Base-by-base conservation (phyloP, 1,140 invertebrate genomes). In the Drosophila repleta region DNA sequence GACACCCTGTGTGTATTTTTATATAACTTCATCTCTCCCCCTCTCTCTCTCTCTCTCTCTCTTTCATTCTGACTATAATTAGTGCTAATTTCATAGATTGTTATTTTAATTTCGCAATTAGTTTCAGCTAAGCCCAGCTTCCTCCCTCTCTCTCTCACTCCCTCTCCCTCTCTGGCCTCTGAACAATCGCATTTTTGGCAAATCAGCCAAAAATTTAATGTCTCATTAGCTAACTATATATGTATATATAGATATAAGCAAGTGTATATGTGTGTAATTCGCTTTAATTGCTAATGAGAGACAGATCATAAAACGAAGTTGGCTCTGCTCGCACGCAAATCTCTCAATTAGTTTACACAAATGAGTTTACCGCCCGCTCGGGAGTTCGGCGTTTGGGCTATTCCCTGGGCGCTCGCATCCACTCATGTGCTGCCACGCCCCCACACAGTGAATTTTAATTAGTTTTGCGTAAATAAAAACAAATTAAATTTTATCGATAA, bases 281-380 rank as follows among this genome's bases (percentile, higher is more conserved):
- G 74, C 15, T 88, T 84, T 87, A 78, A 87, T 87, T 88, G 82
- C 82, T 88, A 87, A 87, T 87, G 78, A 87, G 75, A 76, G 71
- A 76, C 82, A 87, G 71, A 72, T 85, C 82, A 87, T 88, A 88
- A 88, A 82, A 87, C 78, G 67, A 82, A 82, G 56, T 69, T 75
- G 39, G 56, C 32, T 24, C 35, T 37, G 32, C 49, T 49, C 57
- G 21, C 37, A 55, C 32, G 32, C 81, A 88, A 88, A 87, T 88
- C 74, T 82, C 74, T 75, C 82, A 87, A 87, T 87, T 87, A 88
- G 82, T 66, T 78, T 63, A 62, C 65, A 82, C 82, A 82, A 90
- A 90, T 90, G 89, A 82, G 79, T 90, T 90, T 90, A 90, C 69
- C 76, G 84, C 89, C 81, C 84, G 74, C 72, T 63, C 66, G 89